Conservation (phyloP, 1,140 invertebrate genomes). For the Drosophila repleta region DNA sequence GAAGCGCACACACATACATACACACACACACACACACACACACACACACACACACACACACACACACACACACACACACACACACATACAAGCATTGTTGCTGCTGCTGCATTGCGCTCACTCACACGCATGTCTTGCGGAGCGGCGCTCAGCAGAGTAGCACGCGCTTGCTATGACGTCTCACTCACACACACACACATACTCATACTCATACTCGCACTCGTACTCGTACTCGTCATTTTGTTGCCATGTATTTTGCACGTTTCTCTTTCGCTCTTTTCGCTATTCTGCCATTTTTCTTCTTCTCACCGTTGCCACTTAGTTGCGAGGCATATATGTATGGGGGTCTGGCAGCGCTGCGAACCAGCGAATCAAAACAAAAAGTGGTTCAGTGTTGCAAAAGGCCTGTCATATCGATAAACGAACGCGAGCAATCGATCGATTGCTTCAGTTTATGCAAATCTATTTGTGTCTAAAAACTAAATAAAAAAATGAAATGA, state of each 20-base stretch:
- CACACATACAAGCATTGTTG: neutral
- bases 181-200: constrained; percentile 38
- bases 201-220: constrained; percentile 29
- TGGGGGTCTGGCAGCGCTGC: constrained; percentile 47
- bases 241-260: constrained; percentile 54
- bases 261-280: constrained; percentile 46
- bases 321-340: constrained; percentile 46
- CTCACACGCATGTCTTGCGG: constrained; percentile 43
- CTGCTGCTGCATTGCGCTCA: constrained; percentile 51
- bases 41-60: constrained; percentile 16
- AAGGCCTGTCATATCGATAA: constrained; percentile 31
- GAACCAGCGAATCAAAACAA: constrained; percentile 75
- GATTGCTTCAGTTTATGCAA: neutral
- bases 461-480: neutral
- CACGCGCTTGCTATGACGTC: constrained; percentile 45
- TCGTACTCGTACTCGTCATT: constrained; percentile 14
- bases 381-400: constrained; percentile 56
- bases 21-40: constrained; percentile 49
- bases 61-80: no score
- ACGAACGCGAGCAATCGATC: constrained; percentile 12
- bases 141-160: constrained; percentile 40
- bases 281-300: constrained; percentile 36
- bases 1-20: constrained; percentile 38
- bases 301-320: constrained; percentile 63
- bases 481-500: neutral